These are phyloP conservation scores for Zaprionus inermis DNA, from an alignment of 1,140 invertebrate species.

Conservation along the genomic window DNA sequence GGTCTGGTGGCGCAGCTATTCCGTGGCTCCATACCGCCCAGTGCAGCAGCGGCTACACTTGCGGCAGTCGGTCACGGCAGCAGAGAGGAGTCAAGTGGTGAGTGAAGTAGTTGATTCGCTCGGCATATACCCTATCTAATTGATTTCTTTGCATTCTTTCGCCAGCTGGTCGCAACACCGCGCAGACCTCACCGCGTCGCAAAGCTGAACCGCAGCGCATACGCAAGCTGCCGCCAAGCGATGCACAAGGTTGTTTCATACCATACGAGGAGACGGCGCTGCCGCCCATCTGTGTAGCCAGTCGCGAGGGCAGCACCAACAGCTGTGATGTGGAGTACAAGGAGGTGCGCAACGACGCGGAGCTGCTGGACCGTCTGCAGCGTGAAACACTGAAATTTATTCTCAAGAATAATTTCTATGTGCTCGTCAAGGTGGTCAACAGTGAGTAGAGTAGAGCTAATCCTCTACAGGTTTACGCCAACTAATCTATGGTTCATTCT, in stretches of 20 bases:
- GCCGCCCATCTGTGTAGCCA: constrained; percentile 84
- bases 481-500: background rate
- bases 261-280: constrained; percentile 85
- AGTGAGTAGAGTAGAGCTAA: constrained; percentile 86
- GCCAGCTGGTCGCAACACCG: constrained; percentile 49
- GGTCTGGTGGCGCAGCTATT: constrained; percentile 76
- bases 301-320: constrained; percentile 45
- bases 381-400: constrained; percentile 90
- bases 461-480: background rate
- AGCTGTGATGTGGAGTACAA: constrained; percentile 86
- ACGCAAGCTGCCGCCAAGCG: constrained; percentile 78
- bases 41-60: constrained; percentile 69
- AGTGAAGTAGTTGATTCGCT: background rate
- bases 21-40: constrained; percentile 77
- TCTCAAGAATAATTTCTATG: constrained; percentile 91
- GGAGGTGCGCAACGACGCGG: constrained; percentile 85
- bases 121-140: background rate
- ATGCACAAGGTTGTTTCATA: constrained; percentile 86
- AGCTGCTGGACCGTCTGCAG: constrained; percentile 85
- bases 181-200: constrained; percentile 64
- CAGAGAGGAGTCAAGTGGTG: constrained; percentile 48
- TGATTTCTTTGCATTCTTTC: background rate
- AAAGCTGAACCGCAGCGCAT: constrained; percentile 61
- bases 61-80: constrained; percentile 51
- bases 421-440: constrained; percentile 91